Conservation (phyloP, 2,113 vertebrate genomes). For the Bucco capensis region DNA sequence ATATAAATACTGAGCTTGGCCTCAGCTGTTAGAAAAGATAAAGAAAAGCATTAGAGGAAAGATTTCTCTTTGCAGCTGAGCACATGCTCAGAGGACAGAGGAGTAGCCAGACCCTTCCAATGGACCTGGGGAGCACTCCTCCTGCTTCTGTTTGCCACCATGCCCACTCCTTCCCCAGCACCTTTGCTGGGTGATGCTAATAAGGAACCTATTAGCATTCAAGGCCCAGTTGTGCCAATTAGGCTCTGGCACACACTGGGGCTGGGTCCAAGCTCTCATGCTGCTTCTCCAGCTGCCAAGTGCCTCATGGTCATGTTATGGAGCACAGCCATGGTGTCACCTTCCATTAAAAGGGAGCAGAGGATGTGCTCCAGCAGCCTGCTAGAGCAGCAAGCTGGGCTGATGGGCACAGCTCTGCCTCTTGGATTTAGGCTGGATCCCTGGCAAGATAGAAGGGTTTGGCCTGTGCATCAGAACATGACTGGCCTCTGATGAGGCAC, state of each 20-base stretch:
- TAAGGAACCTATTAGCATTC: neutral
- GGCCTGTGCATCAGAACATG: neutral
- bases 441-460: neutral
- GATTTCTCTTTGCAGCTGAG: neutral
- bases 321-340: neutral
- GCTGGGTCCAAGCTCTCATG: neutral
- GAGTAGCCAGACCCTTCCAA: neutral
- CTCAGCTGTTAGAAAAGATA: neutral
- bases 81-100: neutral
- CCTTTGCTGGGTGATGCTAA: neutral
- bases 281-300: neutral
- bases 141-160: neutral
- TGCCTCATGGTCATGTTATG: neutral
- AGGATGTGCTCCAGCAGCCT: neutral
- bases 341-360: neutral
- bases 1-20: neutral
- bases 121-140: neutral
- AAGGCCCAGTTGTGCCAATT: neutral
- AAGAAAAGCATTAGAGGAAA: neutral
- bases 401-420: neutral
- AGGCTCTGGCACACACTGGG: neutral
- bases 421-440: neutral
- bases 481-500: neutral
- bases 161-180: neutral
- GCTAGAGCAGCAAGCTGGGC: neutral